A percentile compares a stretch with the other conserved stretches of the same genome.
These are phyloP conservation scores for Tokudaia tokunoshimensis DNA, from an alignment of 2,797 vertebrate species.

Conservation along the genomic window DNA sequence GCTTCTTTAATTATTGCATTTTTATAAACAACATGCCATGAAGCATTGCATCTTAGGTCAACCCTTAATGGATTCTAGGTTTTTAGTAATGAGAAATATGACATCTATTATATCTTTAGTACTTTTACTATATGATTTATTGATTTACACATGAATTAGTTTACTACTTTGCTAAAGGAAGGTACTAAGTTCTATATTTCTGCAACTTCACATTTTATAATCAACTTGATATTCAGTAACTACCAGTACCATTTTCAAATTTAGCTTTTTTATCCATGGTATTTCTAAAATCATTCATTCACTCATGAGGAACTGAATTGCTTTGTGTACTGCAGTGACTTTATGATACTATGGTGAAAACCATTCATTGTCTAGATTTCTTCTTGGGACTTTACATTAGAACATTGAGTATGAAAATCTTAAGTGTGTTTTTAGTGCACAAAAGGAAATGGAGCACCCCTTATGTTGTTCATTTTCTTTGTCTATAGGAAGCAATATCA, in stretches of 20 bases:
- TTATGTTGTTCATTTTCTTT: background rate
- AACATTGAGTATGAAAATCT: background rate
- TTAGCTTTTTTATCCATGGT: background rate
- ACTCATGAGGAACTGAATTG: background rate
- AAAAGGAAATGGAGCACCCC: background rate
- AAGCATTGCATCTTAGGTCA: background rate
- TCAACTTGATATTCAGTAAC: background rate
- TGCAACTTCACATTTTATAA: background rate
- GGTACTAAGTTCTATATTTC: background rate
- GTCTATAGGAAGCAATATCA: background rate
- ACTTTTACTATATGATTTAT: background rate
- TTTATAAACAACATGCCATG: background rate
- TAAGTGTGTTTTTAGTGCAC: background rate
- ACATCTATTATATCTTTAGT: background rate
- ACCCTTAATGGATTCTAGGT: background rate
- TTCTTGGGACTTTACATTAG: background rate
- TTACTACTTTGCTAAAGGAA: background rate
- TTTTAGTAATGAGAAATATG: background rate
- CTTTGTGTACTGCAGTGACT: no score
- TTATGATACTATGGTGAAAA: background rate
- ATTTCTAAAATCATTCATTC: background rate
- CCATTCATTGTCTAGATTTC: background rate
- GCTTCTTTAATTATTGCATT: background rate
- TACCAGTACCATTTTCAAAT: background rate
- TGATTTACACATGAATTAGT: background rate